Percentiles rank a stretch among this genome's conserved stretches.
These are phyloP conservation scores for Drosophila mayaguana DNA, from an alignment of 2,888 invertebrate species.

Conservation along the genomic window DNA sequence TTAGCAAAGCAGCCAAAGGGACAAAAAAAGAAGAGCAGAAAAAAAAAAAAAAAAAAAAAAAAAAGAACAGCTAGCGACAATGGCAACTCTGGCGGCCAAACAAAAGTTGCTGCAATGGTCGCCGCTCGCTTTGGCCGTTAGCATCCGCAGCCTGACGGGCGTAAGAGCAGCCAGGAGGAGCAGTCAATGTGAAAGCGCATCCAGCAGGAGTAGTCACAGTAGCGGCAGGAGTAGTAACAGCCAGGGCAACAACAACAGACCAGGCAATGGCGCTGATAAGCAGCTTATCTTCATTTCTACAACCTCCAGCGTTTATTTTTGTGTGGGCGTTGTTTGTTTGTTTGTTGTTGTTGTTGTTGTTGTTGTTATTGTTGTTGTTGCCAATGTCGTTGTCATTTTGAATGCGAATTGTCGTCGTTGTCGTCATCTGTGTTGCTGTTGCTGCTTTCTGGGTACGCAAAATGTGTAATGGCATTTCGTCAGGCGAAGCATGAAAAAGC, in stretches of 20 bases:
- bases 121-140: conserved; percentile 54
- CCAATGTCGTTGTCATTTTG: conserved; percentile 57
- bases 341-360: conserved; percentile 30
- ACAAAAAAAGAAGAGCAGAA: background rate
- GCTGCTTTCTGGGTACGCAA: conserved; percentile 69
- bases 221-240: conserved; percentile 9
- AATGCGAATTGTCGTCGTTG: conserved; percentile 57
- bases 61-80: conserved; percentile 40
- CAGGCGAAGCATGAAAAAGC: conserved; percentile 75
- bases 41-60: background rate
- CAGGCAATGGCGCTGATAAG: conserved; percentile 77
- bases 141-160: conserved; percentile 55
- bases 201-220: conserved; percentile 19
- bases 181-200: conserved; percentile 53
- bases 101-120: conserved; percentile 54
- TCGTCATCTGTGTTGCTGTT: conserved; percentile 28
- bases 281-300: conserved; percentile 80
- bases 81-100: conserved; percentile 54
- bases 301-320: conserved; percentile 77
- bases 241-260: conserved; percentile 27
- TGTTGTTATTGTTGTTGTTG: conserved; percentile 41
- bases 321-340: conserved; percentile 57
- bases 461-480: conserved; percentile 79
- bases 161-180: conserved; percentile 48
- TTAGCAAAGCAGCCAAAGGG: conserved; percentile 33